Evolutionary conservation across 92 coral and sea anemone species (phyloP).

Genomic region (Porites rus): DNA sequence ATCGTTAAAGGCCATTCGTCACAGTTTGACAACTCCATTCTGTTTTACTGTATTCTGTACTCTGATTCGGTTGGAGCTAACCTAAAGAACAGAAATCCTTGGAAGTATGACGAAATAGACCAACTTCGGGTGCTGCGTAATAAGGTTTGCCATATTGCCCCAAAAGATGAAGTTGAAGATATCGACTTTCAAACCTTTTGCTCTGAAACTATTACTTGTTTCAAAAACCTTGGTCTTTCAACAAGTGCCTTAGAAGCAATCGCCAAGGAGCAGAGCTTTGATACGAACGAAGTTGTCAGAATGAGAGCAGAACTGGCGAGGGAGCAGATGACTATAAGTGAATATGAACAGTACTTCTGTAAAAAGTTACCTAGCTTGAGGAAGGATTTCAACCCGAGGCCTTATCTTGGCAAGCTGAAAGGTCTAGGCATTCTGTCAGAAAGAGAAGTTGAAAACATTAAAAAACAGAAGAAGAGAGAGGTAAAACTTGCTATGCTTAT

Average conservation of each 20-base stretch:
- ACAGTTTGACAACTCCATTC: slow-evolving; percentile 30
- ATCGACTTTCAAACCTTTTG: slow-evolving; percentile 19
- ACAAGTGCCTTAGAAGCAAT: slow-evolving; percentile 24
- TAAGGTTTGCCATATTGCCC: slow-evolving; percentile 24
- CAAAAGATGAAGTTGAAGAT: slow-evolving; percentile 3
- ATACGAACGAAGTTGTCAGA: slow-evolving; percentile 5
- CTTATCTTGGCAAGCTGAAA: no score
- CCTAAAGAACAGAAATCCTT: neutral
- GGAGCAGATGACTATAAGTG: slow-evolving; percentile 7
- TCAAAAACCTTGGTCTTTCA: neutral
- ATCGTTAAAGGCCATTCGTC: slow-evolving; percentile 29
- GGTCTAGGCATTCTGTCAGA: no score
- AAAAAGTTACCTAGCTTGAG: neutral
- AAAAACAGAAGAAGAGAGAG: no score
- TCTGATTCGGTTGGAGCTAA: slow-evolving; percentile 22
- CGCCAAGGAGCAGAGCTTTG: slow-evolving; percentile 4
- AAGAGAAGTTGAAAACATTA: no score
- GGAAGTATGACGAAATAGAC: slow-evolving; percentile 2
- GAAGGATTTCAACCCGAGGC: no score
- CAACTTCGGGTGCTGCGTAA: slow-evolving; percentile 39
- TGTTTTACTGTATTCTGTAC: slow-evolving; percentile 33
- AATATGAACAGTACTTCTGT: neutral
- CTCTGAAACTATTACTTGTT: slow-evolving; percentile 14
- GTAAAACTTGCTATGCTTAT: no score
- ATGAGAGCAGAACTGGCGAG: slow-evolving; percentile 4